These are phyloP conservation scores for Cariama cristata DNA, from an alignment of 2,113 vertebrate genomes.

Conservation along the genomic window DNA sequence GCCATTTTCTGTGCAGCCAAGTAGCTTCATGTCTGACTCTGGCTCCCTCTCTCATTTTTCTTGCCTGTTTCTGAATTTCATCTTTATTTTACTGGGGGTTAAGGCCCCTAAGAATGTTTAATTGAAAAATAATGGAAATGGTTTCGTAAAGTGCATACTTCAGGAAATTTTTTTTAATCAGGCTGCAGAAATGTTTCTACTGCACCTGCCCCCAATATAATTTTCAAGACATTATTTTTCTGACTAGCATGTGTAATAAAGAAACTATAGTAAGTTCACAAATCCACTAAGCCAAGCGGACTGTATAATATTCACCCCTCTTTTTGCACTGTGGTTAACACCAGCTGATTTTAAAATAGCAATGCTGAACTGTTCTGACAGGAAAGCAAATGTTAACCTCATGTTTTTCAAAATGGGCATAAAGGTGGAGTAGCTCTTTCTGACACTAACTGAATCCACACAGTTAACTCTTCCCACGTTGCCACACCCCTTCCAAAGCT, in stretches of 20 bases:
- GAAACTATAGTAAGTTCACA: background rate
- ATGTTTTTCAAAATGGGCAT: background rate
- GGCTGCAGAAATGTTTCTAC: background rate
- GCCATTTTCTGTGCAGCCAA: conserved; percentile 27
- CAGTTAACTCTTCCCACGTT: background rate
- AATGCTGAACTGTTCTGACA: background rate
- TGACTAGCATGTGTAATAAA: background rate
- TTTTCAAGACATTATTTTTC: background rate
- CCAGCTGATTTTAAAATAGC: background rate
- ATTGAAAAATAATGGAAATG: background rate
- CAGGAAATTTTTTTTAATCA: background rate
- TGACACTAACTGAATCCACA: background rate
- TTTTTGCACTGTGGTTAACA: background rate
- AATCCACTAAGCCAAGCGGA: background rate
- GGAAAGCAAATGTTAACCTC: background rate
- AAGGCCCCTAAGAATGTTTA: background rate
- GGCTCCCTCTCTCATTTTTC: background rate
- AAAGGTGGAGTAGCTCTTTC: background rate
- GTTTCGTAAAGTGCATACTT: background rate
- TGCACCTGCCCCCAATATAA: background rate
- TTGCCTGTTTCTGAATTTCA: background rate
- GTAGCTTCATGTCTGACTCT: conserved; percentile 56
- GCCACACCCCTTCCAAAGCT: background rate
- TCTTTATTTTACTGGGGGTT: background rate
- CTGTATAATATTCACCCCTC: background rate